Evolutionary conservation across 1,140 invertebrate genomes (phyloP).

Genomic region (Propsilocerus akamusi): DNA sequence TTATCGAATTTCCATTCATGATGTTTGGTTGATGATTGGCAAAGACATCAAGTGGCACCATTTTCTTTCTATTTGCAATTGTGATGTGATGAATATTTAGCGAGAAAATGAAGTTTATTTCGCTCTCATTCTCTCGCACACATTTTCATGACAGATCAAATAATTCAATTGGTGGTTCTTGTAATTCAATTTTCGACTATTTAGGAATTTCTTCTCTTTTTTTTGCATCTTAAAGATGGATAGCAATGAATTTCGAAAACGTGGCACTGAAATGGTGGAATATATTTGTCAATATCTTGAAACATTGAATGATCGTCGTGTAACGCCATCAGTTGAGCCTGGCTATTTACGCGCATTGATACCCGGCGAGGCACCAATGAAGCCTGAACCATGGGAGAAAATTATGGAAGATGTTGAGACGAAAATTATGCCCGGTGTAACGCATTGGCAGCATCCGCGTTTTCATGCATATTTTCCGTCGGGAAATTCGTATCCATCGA

Average conservation of each 20-base stretch:
- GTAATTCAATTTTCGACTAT: too few relatives aligned
- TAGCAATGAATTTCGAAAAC: conserved; percentile 66
- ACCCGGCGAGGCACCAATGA: conserved; percentile 64
- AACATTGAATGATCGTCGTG: conserved; percentile 59
- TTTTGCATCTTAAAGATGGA: conserved; percentile 74
- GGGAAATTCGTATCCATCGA: conserved; percentile 93
- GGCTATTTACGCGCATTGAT: conserved; percentile 76
- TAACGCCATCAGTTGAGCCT: conserved; percentile 78
- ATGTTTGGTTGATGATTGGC: too few relatives aligned
- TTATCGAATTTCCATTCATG: too few relatives aligned
- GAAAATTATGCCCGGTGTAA: conserved; percentile 96
- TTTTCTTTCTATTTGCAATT: too few relatives aligned
- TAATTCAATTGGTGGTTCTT: too few relatives aligned
- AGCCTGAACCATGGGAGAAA: conserved; percentile 74
- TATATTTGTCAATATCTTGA: conserved; percentile 94
- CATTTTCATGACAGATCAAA: too few relatives aligned
- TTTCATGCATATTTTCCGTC: conserved; percentile 99
- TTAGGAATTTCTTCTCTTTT: too few relatives aligned
- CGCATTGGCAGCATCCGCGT: conserved; percentile 97
- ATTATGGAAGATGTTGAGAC: conserved; percentile 90
- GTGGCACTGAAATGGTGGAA: conserved; percentile 93
- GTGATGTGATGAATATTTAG: too few relatives aligned
- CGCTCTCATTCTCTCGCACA: too few relatives aligned
- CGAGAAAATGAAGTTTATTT: too few relatives aligned
- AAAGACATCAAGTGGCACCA: too few relatives aligned